Conservation (phyloP, 1,140 invertebrate species). For the Drosophila insularis region DNA sequence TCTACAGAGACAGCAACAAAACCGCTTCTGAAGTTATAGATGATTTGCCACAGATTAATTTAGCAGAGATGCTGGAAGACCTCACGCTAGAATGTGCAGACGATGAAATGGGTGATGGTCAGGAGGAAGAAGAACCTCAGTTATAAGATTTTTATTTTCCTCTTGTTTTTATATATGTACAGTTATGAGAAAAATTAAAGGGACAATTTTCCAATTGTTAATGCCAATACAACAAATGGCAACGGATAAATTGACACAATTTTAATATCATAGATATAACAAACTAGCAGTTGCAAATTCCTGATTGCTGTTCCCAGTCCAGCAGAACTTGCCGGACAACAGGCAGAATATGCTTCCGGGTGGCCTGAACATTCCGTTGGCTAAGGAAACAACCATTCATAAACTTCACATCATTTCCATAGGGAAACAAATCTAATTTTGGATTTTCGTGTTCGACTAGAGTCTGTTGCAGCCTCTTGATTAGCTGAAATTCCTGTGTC, state of each 20-base stretch:
- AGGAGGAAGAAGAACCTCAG: slow-evolving; percentile 40
- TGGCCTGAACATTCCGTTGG: slow-evolving; percentile 84
- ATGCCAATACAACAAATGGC: not conserved
- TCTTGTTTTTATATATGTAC: slow-evolving; percentile 27
- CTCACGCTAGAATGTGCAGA: slow-evolving; percentile 88
- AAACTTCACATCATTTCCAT: slow-evolving; percentile 51
- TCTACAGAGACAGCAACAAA: slow-evolving; percentile 91
- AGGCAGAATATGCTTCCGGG: slow-evolving; percentile 86
- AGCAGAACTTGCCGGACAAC: slow-evolving; percentile 83
- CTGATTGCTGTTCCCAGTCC: slow-evolving; percentile 45
- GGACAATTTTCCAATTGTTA: not conserved
- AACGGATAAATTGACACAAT: not conserved
- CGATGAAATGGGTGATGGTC: slow-evolving; percentile 86
- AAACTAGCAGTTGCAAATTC: slow-evolving; percentile 49
- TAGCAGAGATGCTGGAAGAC: slow-evolving; percentile 99
- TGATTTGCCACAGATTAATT: slow-evolving; percentile 91
- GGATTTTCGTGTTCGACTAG: slow-evolving; percentile 43
- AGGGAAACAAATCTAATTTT: slow-evolving; percentile 34
- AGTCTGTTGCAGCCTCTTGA: slow-evolving; percentile 52
- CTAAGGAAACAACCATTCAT: slow-evolving; percentile 81
- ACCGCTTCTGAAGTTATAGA: slow-evolving; percentile 88
- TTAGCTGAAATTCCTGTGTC: slow-evolving; percentile 45
- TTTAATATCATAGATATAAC: slow-evolving; percentile 53
- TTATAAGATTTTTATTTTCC: slow-evolving; percentile 36
- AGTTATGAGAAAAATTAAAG: slow-evolving; percentile 29